Percentiles rank a stretch among this genome's conserved stretches.
phyloP scores from a whole-genome alignment of 2,888 invertebrate species.

The Standfussiana lucernea region DNA sequence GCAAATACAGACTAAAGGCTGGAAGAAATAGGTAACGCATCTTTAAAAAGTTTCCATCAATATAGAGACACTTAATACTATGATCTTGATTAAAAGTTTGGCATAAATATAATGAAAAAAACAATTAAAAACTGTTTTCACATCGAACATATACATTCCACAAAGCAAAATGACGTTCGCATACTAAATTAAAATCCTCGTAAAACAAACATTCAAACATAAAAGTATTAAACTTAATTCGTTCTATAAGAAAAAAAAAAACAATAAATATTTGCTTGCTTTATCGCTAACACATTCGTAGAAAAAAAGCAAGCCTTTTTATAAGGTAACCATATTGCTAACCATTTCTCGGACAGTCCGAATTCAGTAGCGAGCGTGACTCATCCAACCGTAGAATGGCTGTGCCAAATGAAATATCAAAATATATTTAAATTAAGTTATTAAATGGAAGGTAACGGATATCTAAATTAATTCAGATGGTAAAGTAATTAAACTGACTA shows the following conservation, averaged over 20 bases:
- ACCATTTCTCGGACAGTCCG: constrained; percentile 52
- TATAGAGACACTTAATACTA: neutral
- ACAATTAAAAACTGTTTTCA: neutral
- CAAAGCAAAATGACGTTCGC: neutral
- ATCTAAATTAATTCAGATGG: constrained; percentile 17
- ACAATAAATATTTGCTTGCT: constrained; percentile 11
- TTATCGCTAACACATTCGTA: constrained; percentile 27
- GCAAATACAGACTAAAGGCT: neutral
- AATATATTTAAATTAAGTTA: constrained; percentile 24
- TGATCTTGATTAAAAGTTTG: neutral
- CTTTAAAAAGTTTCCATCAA: neutral
- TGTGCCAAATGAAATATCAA: neutral
- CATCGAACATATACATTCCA: neutral
- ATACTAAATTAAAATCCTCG: constrained; percentile 17
- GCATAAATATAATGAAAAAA: neutral
- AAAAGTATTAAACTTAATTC: constrained; percentile 10
- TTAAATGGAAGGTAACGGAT: constrained; percentile 21
- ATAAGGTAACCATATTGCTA: constrained; percentile 53
- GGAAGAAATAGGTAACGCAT: neutral
- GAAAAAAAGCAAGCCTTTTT: constrained; percentile 41
- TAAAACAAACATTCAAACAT: constrained; percentile 1
- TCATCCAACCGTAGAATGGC: constrained; percentile 11
- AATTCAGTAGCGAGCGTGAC: constrained; percentile 18
- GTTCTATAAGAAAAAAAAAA: constrained; percentile 4
- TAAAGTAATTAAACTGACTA: constrained; percentile 8